Conservation (phyloP, 2,797 vertebrate genomes). For the Sebastes trivittatus region DNA sequence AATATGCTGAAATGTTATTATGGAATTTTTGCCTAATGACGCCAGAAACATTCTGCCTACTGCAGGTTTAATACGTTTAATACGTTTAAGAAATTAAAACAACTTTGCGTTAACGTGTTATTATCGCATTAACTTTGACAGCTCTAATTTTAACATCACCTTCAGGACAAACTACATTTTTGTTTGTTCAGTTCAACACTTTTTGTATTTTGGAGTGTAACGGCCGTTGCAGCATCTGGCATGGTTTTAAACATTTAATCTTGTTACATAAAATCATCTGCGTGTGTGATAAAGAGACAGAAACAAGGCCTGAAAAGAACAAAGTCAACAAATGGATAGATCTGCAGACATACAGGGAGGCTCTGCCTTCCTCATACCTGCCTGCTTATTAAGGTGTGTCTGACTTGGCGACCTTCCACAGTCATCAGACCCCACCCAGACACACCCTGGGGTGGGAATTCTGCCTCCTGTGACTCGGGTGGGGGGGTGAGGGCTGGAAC, state of each 20-base stretch:
- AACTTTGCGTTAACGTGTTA: too few species aligned
- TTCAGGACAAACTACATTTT: background rate
- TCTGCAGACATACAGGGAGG: background rate
- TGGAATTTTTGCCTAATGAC: too few species aligned
- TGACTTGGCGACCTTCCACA: conserved; percentile 37
- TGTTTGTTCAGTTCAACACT: background rate
- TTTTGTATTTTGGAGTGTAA: background rate
- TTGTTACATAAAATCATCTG: background rate
- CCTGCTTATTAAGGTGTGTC: conserved; percentile 60
- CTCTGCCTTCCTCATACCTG: conserved; percentile 41
- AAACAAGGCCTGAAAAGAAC: background rate
- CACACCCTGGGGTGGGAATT: conserved; percentile 50
- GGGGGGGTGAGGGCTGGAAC: background rate
- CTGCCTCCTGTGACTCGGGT: background rate
- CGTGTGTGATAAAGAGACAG: background rate
- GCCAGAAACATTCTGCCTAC: too few species aligned
- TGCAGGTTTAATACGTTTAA: too few species aligned
- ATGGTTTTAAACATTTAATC: background rate
- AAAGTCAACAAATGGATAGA: conserved; percentile 9
- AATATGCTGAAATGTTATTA: too few species aligned
- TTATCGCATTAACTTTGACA: too few species aligned
- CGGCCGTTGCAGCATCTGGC: background rate
- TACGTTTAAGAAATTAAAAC: too few species aligned
- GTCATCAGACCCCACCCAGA: conserved; percentile 36
- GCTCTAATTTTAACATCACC: background rate